These are phyloP conservation scores for Phyllotis vaccarum DNA, from an alignment of 2,797 vertebrate genomes.

Conservation along the genomic window DNA sequence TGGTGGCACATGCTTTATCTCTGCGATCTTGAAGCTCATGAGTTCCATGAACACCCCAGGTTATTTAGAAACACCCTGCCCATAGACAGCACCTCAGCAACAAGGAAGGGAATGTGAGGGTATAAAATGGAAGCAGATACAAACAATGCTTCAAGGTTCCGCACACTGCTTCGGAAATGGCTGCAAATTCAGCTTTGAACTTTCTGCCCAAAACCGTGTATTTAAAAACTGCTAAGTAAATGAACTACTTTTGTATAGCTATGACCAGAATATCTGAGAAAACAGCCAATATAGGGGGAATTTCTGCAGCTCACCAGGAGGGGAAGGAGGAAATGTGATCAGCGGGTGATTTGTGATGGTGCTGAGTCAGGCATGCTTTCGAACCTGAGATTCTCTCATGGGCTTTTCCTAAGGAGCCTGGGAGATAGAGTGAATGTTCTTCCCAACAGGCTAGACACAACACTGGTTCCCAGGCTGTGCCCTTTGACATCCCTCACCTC, in stretches of 20 bases:
- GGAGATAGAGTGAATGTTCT: not conserved
- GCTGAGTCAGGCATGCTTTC: not conserved
- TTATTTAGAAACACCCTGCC: not conserved
- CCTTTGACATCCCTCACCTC: not conserved
- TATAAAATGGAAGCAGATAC: not conserved
- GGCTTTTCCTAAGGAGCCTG: not conserved
- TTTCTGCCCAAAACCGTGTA: not conserved
- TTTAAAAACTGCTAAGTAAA: not conserved
- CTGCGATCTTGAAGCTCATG: not conserved
- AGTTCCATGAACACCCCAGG: not conserved
- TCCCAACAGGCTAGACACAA: not conserved
- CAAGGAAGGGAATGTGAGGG: constrained; percentile 11
- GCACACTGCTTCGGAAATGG: not conserved
- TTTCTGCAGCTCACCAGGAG: not conserved
- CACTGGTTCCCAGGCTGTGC: not conserved
- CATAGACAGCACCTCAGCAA: not conserved
- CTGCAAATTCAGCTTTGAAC: not conserved
- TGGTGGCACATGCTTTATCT: not conserved
- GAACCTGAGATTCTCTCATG: not conserved
- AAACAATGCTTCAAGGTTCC: not conserved
- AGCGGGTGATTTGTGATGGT: not conserved
- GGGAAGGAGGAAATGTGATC: not conserved
- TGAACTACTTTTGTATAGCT: not conserved
- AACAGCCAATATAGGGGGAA: not conserved
- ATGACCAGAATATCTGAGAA: not conserved